These are phyloP conservation scores for Sakesphorus luctuosus DNA, from an alignment of 2,113 vertebrate species.

Conservation along the genomic window DNA sequence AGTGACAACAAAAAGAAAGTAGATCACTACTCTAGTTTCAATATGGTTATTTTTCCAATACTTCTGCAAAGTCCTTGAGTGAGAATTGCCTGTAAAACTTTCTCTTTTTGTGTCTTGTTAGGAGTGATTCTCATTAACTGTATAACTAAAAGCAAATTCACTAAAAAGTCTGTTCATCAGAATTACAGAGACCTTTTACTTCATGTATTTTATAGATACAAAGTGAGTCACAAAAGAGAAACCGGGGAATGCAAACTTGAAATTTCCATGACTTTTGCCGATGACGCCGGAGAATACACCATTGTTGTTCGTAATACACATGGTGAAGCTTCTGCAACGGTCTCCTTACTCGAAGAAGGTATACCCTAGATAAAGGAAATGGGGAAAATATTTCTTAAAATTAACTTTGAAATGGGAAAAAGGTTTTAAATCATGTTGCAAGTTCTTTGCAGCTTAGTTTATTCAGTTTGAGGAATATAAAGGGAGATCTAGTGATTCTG, in stretches of 20 bases:
- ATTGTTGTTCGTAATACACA: slow-evolving; percentile 88
- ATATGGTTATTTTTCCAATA: background rate
- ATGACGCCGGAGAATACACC: slow-evolving; percentile 97
- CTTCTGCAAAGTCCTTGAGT: background rate
- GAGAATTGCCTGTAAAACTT: background rate
- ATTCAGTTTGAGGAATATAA: background rate
- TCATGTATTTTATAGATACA: slow-evolving; percentile 81
- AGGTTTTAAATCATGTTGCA: background rate
- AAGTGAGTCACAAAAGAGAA: slow-evolving; percentile 92
- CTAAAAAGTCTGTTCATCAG: background rate
- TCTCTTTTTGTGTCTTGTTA: background rate
- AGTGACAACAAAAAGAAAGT: background rate
- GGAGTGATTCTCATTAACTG: background rate
- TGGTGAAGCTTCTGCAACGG: slow-evolving; percentile 90
- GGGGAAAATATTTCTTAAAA: background rate
- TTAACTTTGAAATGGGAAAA: background rate
- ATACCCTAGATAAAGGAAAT: background rate
- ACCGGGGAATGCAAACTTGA: slow-evolving; percentile 91
- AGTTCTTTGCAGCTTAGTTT: background rate
- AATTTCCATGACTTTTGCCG: slow-evolving; percentile 97
- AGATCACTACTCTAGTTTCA: background rate
- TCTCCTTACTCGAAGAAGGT: slow-evolving; percentile 93
- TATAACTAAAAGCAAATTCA: background rate
- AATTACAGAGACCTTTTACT: background rate
- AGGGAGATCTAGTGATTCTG: background rate